These are phyloP conservation scores for Nanger granti DNA, from an alignment of 2,113 vertebrate species.

Conservation along the genomic window DNA sequence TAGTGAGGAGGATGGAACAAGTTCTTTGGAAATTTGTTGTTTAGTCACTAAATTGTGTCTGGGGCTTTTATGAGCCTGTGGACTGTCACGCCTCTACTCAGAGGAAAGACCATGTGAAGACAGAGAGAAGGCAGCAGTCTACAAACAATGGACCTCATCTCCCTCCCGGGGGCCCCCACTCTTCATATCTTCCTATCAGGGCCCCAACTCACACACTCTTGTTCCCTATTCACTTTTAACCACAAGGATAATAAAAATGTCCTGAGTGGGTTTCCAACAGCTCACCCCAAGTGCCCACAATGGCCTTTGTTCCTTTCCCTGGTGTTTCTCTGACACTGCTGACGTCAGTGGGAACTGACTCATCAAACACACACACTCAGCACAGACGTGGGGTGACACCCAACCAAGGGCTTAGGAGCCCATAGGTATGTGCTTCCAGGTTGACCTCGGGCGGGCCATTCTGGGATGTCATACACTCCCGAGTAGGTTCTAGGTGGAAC, in stretches of 20 bases:
- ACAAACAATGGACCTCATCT: neutral
- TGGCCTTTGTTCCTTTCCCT: neutral
- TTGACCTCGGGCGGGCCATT: neutral
- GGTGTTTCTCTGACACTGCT: neutral
- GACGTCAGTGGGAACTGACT: neutral
- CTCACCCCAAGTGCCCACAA: neutral
- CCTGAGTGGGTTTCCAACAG: neutral
- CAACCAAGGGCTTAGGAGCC: neutral
- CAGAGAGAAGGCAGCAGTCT: neutral
- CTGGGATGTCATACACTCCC: neutral
- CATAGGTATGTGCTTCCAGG: neutral
- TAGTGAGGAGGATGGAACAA: neutral
- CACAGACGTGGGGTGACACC: neutral
- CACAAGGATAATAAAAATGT: neutral
- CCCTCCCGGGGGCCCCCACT: neutral
- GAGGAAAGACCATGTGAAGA: neutral
- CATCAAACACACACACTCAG: neutral
- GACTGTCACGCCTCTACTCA: fast-evolving
- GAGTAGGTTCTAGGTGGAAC: neutral
- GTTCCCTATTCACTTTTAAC: neutral
- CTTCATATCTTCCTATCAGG: neutral
- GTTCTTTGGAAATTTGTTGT: neutral
- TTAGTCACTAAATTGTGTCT: neutral
- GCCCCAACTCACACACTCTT: neutral
- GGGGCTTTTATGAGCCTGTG: neutral